Evolutionary conservation across 2,113 vertebrate species (phyloP).

Genomic region (Hyla sarda): DNA sequence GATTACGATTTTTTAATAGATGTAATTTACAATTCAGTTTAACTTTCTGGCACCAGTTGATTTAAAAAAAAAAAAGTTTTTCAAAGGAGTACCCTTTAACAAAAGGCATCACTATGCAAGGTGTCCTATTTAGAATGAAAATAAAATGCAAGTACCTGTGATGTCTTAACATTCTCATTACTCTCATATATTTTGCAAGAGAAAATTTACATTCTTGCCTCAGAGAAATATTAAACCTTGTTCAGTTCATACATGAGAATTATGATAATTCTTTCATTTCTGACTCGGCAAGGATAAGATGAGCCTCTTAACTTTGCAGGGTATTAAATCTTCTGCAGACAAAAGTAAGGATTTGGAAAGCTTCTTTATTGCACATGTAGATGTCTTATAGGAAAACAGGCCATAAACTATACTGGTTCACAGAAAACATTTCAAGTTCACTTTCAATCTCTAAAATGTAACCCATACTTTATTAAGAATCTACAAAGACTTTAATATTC

Average conservation of each 20-base stretch:
- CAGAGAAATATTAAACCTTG: slow-evolving; percentile 38
- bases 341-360: slow-evolving; percentile 36
- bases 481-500: not conserved
- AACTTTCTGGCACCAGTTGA: too few relatives aligned
- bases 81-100: too few relatives aligned
- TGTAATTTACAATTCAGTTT: too few relatives aligned
- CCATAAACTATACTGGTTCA: slow-evolving; percentile 14
- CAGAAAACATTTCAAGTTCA: slow-evolving; percentile 21
- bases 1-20: too few relatives aligned
- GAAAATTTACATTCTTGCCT: slow-evolving; percentile 39
- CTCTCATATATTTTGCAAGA: slow-evolving; percentile 22
- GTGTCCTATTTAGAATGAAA: slow-evolving; percentile 7
- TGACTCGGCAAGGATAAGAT: slow-evolving; percentile 42
- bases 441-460: not conserved
- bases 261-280: slow-evolving; percentile 48
- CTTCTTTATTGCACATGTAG: not conserved
- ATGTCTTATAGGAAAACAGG: slow-evolving; percentile 3
- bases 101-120: not conserved
- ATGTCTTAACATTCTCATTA: slow-evolving; percentile 49
- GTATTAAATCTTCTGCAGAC: slow-evolving; percentile 41
- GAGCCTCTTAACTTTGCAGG: slow-evolving; percentile 40
- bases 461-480: not conserved
- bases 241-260: slow-evolving; percentile 38
- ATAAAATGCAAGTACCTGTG: slow-evolving; percentile 23
- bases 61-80: too few relatives aligned